These are phyloP conservation scores for Ranitomeya variabilis DNA, from an alignment of 2,113 vertebrate genomes.

Conservation along the genomic window DNA sequence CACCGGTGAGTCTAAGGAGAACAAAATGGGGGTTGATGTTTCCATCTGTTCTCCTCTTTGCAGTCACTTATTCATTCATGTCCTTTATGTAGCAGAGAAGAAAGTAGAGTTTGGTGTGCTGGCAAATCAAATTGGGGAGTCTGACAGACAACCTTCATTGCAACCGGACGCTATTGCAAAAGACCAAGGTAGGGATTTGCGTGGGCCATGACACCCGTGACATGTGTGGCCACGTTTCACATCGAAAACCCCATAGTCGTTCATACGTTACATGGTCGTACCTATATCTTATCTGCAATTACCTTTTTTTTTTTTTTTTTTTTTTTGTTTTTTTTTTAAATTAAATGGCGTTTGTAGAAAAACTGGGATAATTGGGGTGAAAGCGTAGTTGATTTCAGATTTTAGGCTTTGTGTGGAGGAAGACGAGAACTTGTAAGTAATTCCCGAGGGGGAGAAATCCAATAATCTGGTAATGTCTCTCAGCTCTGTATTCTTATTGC, in stretches of 20 bases:
- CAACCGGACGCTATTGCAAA: slow-evolving; percentile 20
- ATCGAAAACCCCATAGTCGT: background rate
- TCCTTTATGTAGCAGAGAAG: slow-evolving; percentile 6
- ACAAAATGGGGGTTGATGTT: background rate
- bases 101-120: slow-evolving; percentile 20
- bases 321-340: background rate
- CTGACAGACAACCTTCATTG: slow-evolving; percentile 32
- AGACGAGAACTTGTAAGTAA: no score
- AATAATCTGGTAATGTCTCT: no score
- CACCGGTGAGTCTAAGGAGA: slow-evolving; percentile 74
- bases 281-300: background rate
- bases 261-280: background rate
- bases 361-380: background rate
- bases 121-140: background rate
- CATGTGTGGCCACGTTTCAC: background rate
- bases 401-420: background rate
- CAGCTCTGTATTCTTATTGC: no score
- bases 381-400: background rate
- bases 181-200: slow-evolving; percentile 10
- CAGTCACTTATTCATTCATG: background rate
- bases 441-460: no score
- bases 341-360: background rate
- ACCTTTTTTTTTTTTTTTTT: background rate
- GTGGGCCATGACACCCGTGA: background rate
- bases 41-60: background rate